These are phyloP conservation scores for Sarcophaga caerulescens DNA, from an alignment of 2,888 invertebrate genomes.

Conservation along the genomic window DNA sequence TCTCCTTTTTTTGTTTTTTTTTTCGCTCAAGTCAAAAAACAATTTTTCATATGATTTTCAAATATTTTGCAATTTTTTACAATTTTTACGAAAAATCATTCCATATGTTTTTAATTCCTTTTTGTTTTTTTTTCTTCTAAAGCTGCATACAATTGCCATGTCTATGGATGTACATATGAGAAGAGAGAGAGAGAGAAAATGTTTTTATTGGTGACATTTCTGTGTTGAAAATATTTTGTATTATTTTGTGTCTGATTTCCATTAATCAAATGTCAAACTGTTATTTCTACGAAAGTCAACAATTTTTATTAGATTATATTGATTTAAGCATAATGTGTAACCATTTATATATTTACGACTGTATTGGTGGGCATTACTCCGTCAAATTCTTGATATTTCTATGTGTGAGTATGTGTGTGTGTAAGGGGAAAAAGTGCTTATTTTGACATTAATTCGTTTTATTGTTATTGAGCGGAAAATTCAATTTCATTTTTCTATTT, in stretches of 20 bases:
- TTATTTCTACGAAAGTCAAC: conserved; percentile 47
- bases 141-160: not conserved
- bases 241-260: conserved; percentile 55
- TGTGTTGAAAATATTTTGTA: not conserved
- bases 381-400: not conserved
- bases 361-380: conserved; percentile 11
- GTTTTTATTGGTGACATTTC: not conserved
- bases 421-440: conserved; percentile 34
- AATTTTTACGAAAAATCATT: conserved; percentile 21
- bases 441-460: conserved; percentile 60
- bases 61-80: not conserved
- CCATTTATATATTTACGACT: not conserved
- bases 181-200: too few species aligned
- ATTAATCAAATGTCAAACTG: conserved; percentile 67
- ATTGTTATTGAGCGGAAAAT: conserved; percentile 57
- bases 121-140: not conserved
- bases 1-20: not conserved
- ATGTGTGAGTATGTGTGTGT: not conserved
- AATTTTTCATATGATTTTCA: conserved; percentile 17
- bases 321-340: not conserved
- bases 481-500: conserved; percentile 17
- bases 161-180: not conserved
- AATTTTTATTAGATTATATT: conserved; percentile 41
- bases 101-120: conserved; percentile 8
- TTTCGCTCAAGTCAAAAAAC: conserved; percentile 13